Evolutionary conservation across 2,797 vertebrate species (phyloP).

Genomic region (Pseudomugil tenellus): DNA sequence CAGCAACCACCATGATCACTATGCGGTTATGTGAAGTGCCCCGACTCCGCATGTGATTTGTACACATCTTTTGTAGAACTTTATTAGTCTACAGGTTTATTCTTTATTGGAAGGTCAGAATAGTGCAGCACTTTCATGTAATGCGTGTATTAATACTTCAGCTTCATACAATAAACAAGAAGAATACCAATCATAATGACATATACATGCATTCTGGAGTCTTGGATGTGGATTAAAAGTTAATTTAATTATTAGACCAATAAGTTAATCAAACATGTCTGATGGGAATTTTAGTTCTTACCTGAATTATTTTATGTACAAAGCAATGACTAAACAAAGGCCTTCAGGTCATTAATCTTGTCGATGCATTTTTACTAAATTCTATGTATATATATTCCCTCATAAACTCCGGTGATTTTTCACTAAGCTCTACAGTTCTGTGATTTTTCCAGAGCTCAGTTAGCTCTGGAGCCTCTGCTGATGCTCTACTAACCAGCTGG

Average conservation of each 20-base stretch:
- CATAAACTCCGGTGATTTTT: not conserved
- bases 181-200: not conserved
- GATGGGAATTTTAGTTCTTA: not conserved
- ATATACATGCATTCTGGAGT: not conserved
- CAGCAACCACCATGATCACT: constrained; percentile 43
- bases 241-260: constrained; percentile 9
- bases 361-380: not conserved
- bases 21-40: constrained; percentile 62
- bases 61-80: constrained; percentile 56
- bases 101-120: constrained; percentile 30
- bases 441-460: not conserved
- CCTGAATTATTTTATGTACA: not conserved
- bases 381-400: not conserved
- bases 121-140: constrained; percentile 13
- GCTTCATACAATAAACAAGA: constrained; percentile 24
- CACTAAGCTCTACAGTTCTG: not conserved
- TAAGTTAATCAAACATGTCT: not conserved
- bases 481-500: not conserved
- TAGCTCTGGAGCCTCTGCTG: not conserved
- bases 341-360: not conserved
- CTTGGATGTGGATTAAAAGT: not conserved
- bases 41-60: constrained; percentile 31
- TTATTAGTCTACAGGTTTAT: constrained; percentile 33
- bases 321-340: not conserved
- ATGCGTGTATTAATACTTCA: constrained; percentile 4